Base-by-base conservation (phyloP, 2,888 invertebrate genomes). In the Meiosimyza decipiens region DNA sequence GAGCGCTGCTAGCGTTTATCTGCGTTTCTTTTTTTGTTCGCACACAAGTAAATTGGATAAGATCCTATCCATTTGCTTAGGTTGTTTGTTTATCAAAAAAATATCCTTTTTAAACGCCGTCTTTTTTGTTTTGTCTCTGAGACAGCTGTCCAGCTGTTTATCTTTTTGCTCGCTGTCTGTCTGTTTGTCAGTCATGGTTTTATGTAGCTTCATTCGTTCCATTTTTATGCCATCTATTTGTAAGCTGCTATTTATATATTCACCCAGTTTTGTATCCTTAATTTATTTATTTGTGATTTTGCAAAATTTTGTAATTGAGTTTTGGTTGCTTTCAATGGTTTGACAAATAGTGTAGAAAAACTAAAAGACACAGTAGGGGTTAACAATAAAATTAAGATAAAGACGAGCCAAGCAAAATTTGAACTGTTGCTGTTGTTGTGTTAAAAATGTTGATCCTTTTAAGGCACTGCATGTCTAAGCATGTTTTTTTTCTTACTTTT, bases 231-330 rank as follows among this genome's bases (percentile, higher is more conserved):
- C 49, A 47, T 63, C 63, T 47, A 18, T 62, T 62, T 62, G 16
- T 62, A 33, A 9, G 47, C 16, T 62, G 40, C 11, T 62, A 40
- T 62, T 62, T 33, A 33, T 33, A 16, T 62, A 33, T 62, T n/a
- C 40, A 33, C 60, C 60, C 40, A 59, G 74, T 71, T 74, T 74
- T 74, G 67, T 71, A 71, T 74, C 71, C 55, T 72, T 72, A 74
- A 72, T 74, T 74, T 72, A 72, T 74, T 74, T 72, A 72, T 72
- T 72, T 70, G 70, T 28, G 74, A 70, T 72, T 66, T 65, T 72
- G 74, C 67, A 72, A 74, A 72, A 74, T 74, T 72, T 74, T 70
- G 70, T 74, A 74, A 74, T 74, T 74, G 74, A 74, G 74, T 74
- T 74, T 74, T 54, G 70, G 69, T 70, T 55, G 64, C 64, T 64